A percentile compares a stretch with the other conserved stretches of the same genome.
phyloP scores from a whole-genome alignment of 2,797 vertebrate species.

The Danio choprae region DNA sequence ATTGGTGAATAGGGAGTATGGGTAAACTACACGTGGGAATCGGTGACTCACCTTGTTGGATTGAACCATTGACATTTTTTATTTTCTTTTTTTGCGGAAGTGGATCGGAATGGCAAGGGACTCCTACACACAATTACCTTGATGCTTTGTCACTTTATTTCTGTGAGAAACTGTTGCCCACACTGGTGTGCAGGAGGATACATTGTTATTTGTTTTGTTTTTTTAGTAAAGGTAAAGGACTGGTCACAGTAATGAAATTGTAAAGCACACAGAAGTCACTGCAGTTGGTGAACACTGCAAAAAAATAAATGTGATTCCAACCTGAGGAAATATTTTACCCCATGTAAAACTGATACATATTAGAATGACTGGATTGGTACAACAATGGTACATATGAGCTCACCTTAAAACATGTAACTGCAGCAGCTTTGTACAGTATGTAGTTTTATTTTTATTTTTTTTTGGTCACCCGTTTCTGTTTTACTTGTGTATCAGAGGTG shows the following conservation, averaged over 20 bases:
- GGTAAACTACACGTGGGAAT: slow-evolving; percentile 21
- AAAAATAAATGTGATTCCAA: no score
- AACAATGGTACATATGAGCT: no score
- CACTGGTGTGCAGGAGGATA: neutral
- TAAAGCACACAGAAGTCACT: no score
- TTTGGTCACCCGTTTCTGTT: neutral
- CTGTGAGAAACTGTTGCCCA: neutral
- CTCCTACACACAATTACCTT: neutral
- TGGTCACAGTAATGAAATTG: no score
- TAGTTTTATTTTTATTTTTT: neutral
- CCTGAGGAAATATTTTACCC: no score
- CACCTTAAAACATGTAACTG: neutral
- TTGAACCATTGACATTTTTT: neutral
- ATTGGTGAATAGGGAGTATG: neutral
- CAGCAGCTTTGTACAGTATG: neutral
- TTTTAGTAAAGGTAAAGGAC: no score
- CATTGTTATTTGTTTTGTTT: neutral
- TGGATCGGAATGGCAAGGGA: neutral
- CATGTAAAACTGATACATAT: no score
- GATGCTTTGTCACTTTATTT: slow-evolving; percentile 16
- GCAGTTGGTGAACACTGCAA: no score
- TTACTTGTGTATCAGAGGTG: neutral
- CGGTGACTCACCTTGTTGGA: slow-evolving; percentile 17
- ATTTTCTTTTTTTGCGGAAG: neutral
- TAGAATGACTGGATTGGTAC: no score